Evolutionary conservation across 2,888 invertebrate species (phyloP).

Genomic region (Ophion ventricosus): DNA sequence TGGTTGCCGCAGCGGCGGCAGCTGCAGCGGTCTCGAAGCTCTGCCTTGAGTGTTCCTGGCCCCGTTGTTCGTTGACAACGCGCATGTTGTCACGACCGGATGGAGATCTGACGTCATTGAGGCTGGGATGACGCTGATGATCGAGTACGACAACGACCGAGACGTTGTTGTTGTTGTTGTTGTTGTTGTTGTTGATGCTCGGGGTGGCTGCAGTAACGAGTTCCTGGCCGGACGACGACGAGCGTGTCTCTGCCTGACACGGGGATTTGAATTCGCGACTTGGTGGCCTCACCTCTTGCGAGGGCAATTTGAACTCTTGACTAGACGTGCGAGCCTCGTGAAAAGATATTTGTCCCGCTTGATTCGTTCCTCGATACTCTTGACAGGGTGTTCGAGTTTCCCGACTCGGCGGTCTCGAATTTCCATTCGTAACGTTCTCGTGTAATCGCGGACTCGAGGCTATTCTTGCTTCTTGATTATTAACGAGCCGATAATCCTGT

Average conservation of each 20-base stretch:
- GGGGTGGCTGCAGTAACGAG: neutral
- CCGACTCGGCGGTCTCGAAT: slow-evolving; percentile 70
- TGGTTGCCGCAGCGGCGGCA: neutral
- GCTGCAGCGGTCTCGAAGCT: slow-evolving; percentile 67
- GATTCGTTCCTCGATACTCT: slow-evolving; percentile 67
- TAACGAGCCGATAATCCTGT: slow-evolving; percentile 46
- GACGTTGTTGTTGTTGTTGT: too few species aligned
- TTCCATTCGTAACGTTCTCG: slow-evolving; percentile 69
- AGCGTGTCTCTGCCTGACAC: slow-evolving; percentile 65
- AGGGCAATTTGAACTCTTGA: slow-evolving; percentile 71
- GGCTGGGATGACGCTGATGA: slow-evolving; percentile 15
- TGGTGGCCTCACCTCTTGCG: slow-evolving; percentile 73
- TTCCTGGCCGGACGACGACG: slow-evolving; percentile 61
- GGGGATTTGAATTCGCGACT: slow-evolving; percentile 73
- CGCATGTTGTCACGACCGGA: slow-evolving; percentile 1
- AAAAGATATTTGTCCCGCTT: slow-evolving; percentile 32
- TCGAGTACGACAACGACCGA: slow-evolving; percentile 10
- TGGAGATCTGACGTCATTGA: slow-evolving; percentile 41
- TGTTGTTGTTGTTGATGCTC: slow-evolving; percentile 26
- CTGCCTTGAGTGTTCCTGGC: slow-evolving; percentile 35
- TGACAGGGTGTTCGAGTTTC: slow-evolving; percentile 62
- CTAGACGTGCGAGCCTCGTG: slow-evolving; percentile 57
- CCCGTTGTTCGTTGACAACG: slow-evolving; percentile 2
- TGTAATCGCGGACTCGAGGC: slow-evolving; percentile 65
- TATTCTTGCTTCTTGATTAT: slow-evolving; percentile 30